Conservation (phyloP, 2,888 invertebrate genomes). For the Oligia fasciuncula region DNA sequence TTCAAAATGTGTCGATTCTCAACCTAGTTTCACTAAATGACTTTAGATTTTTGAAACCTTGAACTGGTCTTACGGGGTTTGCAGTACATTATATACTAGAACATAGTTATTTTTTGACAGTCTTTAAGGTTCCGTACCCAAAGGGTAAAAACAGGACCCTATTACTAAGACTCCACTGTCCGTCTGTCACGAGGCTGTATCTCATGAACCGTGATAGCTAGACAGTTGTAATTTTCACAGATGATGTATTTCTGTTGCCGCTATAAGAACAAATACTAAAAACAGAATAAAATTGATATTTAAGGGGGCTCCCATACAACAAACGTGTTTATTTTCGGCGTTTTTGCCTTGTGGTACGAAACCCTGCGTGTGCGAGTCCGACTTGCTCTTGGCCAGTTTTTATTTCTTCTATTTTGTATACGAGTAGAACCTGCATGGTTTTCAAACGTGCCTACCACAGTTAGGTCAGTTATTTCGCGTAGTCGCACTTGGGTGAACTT, state of each 20-base stretch:
- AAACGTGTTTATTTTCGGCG: too few species aligned
- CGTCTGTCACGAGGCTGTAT: too few species aligned
- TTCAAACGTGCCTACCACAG: slow-evolving; percentile 8
- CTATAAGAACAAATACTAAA: too few species aligned
- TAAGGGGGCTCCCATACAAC: too few species aligned
- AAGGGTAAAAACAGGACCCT: too few species aligned
- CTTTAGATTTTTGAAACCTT: neutral
- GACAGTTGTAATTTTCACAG: too few species aligned
- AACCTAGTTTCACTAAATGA: neutral
- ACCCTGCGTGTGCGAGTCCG: too few species aligned
- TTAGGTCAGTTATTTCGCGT: slow-evolving; percentile 56
- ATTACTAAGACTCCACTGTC: too few species aligned
- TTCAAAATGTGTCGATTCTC: neutral
- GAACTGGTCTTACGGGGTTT: neutral
- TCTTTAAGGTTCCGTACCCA: neutral
- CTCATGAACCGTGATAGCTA: too few species aligned
- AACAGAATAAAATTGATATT: too few species aligned
- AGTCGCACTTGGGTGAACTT: slow-evolving; percentile 53
- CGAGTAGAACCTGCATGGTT: neutral
- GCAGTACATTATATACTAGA: neutral
- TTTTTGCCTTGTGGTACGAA: too few species aligned
- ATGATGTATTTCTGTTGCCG: too few species aligned
- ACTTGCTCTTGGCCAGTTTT: neutral
- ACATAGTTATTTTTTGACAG: neutral
- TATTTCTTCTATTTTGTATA: neutral